Evolutionary conservation across 1,140 invertebrate genomes (phyloP), one percentile per base, ranked within the genome.

Genomic region (Papilio helenus): DNA sequence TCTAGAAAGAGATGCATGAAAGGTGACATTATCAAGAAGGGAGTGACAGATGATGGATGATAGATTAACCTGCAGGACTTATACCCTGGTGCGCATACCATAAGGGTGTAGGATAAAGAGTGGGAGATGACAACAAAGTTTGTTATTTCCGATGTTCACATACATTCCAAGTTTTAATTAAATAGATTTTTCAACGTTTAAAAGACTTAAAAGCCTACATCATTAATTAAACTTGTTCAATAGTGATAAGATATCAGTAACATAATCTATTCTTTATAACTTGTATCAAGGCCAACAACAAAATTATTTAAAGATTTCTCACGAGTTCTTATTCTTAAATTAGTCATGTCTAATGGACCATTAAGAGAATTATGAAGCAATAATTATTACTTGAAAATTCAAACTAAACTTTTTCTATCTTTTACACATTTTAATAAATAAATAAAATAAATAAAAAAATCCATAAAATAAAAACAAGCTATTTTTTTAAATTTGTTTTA

Each of bases 281-380:
- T 49, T 74, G 44, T 74, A 74, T 74, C 72, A 74, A 74, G 72
- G 72, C 72, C 72, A 74, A 74, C 72, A 26, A 51, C 72, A 16
- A 46, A 46, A 44, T 44, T 44, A 65, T 16, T 65, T 14, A 4
- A 65, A 29, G 2, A 29, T 65, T 65, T 65, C 23, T 29, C 10
- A 29, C 61, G 29, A 65, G 14, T 65, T 26, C 23, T 65, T 65
- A 26, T 23, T 61, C 23, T 61, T 61, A 14, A 61, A 26, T 14
- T 23, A 61, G 1, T 61, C 20, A 55, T 10, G 23, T 29, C 10
- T 29, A 16, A 5, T 65, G 23, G 23, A 29, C 10, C 23, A 29
- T 0, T 14, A 29, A 61, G 20, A 61, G 23, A 26, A 61, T 23
- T 26, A 61, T 61, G n/a, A 61, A 61, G 55, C 55, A 61, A 61